phyloP scores from a whole-genome alignment of 2,113 vertebrate species.

The Semnornis frantzii region DNA sequence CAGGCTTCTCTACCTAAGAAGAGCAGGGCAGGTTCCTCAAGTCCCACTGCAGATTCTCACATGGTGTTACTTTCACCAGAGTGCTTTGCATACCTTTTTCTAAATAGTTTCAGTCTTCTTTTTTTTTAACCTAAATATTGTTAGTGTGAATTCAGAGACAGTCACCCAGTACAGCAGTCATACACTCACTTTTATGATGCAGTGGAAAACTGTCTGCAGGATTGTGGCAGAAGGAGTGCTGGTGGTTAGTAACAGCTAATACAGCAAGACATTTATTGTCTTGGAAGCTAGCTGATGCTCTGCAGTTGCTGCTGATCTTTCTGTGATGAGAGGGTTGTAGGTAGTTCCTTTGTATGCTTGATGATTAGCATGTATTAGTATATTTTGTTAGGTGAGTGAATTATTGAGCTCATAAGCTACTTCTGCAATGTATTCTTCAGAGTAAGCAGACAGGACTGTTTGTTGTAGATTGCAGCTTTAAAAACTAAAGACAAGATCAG shows the following conservation, averaged over 20 bases:
- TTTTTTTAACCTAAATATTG: not conserved
- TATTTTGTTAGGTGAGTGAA: not conserved
- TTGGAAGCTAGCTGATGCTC: not conserved
- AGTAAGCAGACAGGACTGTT: not conserved
- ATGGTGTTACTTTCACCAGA: not conserved
- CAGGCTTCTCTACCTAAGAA: too few relatives aligned
- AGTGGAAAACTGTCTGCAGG: not conserved
- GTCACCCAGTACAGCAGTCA: not conserved
- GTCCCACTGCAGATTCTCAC: not conserved
- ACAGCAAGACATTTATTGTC: not conserved
- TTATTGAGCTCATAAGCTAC: not conserved
- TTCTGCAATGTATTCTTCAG: not conserved
- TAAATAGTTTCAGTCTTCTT: not conserved
- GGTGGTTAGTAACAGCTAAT: not conserved
- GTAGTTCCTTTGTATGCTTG: not conserved
- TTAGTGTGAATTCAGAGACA: not conserved
- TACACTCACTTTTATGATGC: constrained; percentile 2
- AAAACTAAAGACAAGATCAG: constrained; percentile 80
- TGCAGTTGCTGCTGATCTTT: not conserved
- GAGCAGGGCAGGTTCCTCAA: not conserved
- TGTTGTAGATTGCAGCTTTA: constrained; percentile 56
- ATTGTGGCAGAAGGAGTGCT: not conserved
- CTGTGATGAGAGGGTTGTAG: not conserved
- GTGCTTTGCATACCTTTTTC: not conserved
- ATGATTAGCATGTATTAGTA: not conserved